Percentiles rank a stretch among this genome's conserved stretches.
Evolutionary conservation across 2,888 invertebrate genomes (phyloP).

Genomic region (Cheilosia grossa): DNA sequence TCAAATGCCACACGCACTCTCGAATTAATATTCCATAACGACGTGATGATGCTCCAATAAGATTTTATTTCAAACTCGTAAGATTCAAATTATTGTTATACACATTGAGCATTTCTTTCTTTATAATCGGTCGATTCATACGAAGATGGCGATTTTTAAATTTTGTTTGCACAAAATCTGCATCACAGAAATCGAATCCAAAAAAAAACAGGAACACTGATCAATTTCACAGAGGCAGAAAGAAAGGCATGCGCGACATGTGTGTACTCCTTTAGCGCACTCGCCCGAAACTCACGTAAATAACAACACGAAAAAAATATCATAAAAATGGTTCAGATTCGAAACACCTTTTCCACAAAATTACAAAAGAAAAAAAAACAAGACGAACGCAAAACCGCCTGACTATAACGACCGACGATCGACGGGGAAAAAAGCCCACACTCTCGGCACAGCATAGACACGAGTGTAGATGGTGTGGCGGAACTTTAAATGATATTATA

Average conservation of each 20-base stretch:
- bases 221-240: constrained; percentile 11
- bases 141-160: neutral
- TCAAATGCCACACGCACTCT: no score
- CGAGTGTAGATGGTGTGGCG: constrained; percentile 40
- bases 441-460: constrained; percentile 59
- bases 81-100: neutral
- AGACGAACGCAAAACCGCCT: constrained; percentile 13
- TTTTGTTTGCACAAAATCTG: neutral
- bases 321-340: constrained; percentile 54
- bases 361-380: constrained; percentile 29
- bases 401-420: constrained; percentile 52
- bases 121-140: neutral
- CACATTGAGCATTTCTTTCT: no score
- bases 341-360: constrained; percentile 59
- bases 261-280: constrained; percentile 57
- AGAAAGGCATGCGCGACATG: constrained; percentile 50
- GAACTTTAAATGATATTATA: constrained; percentile 68
- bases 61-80: constrained; percentile 2
- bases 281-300: constrained; percentile 59
- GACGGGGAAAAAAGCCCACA: constrained; percentile 53
- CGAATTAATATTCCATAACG: neutral
- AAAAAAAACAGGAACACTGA: neutral
- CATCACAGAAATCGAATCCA: neutral
- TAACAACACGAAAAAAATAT: constrained; percentile 34
- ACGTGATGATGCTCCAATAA: neutral